Evolutionary conservation across 2,797 vertebrate species (phyloP).

Genomic region (Hypotaenidia philippensis): DNA sequence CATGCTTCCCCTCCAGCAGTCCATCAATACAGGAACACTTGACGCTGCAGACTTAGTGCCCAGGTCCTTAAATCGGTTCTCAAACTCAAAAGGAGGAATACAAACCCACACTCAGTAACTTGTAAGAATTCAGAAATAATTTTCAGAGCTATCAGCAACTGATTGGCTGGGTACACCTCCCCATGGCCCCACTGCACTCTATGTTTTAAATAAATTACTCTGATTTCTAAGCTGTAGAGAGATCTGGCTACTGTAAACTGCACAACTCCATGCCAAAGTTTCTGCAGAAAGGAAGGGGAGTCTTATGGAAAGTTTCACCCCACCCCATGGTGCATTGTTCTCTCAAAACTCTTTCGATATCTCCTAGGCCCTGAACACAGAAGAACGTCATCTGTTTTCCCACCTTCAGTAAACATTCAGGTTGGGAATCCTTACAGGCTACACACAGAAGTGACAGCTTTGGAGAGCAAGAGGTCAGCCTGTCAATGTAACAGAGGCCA

Average conservation of each 20-base stretch:
- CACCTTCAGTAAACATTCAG: background rate
- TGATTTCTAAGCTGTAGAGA: background rate
- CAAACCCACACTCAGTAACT: background rate
- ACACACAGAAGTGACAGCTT: background rate
- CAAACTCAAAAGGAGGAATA: background rate
- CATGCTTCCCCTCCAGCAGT: background rate
- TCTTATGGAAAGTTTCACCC: background rate
- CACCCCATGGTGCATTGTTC: background rate
- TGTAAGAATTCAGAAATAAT: background rate
- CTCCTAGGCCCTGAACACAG: background rate
- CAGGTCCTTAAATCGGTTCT: background rate
- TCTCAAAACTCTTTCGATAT: background rate
- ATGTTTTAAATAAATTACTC: background rate
- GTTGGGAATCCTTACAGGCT: background rate
- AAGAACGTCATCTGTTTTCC: background rate
- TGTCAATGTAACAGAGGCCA: background rate
- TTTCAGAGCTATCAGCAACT: background rate
- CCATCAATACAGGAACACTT: background rate
- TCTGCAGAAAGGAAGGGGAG: slow-evolving; percentile 26
- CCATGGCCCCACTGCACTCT: background rate
- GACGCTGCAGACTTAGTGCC: fast-evolving
- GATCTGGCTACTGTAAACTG: background rate
- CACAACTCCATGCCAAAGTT: background rate
- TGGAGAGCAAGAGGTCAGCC: background rate
- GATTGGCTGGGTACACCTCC: background rate